Base-by-base conservation (phyloP, 2,797 vertebrate species). In the Cirrhinus molitorella region DNA sequence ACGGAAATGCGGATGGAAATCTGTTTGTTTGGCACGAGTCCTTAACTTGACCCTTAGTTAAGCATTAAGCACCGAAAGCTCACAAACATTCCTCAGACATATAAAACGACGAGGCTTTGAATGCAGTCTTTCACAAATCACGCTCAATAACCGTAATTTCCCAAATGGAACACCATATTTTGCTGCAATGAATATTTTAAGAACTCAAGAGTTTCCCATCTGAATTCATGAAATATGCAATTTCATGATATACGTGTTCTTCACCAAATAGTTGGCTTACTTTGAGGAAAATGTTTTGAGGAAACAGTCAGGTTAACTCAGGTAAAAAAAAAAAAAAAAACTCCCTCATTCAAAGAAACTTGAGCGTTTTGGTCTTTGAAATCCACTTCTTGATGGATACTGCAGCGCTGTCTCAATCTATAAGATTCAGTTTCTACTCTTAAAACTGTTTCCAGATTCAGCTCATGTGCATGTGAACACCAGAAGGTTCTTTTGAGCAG, bases 401-500 rank as follows among this genome's bases (percentile, higher is more conserved):
- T n/a, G 19, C 71, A n/a, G 19, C n/a, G 19, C 49, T 74, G 19
- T 73, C 57, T 78, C 3, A 31, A 28, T 31, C n/a, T 57, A 25
- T 45, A 51, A 77, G 57, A 47, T 19, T 76, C 53, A 28, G 55
- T 51, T 81, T 23, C 8, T 9, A 57, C 45, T 34, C 23, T 82
- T 28, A 75, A 51, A 66, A 31, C 43, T 21, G 45, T 65, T 82
- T 83, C 23, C 21, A 23, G 72, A 83, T 83, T 74, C 57, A 51
- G 23, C 59, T 75, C 31, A n/a, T 74, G 68, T 63, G 9, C 67
- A 12, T 37, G 55, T 59, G 79, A 49, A 74, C 53, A 70, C 23
- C 81, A 76, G 81, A 76, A 34, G 81, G 49, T 55, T 76, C 72
- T 76, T 75, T 28, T 55, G 61, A 53, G 67, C 72, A 83, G 81